Evolutionary conservation across 2,888 invertebrate species (phyloP).

Genomic region (Leptinotarsa haldemani): DNA sequence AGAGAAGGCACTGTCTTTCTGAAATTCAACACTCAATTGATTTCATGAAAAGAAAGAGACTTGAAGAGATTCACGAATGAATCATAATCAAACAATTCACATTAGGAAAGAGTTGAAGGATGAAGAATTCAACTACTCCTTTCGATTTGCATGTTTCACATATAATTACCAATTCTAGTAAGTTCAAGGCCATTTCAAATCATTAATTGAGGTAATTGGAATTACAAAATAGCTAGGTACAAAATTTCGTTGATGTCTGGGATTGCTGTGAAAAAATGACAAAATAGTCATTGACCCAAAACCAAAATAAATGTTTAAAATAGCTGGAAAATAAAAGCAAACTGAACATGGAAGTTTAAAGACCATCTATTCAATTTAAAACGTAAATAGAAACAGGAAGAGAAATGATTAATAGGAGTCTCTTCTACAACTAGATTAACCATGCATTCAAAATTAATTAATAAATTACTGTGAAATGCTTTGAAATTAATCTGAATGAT

Average conservation of each 20-base stretch:
- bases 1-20: too few relatives aligned
- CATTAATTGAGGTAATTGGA: neutral
- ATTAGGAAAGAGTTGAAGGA: neutral
- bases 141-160: too few relatives aligned
- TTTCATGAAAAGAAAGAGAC: too few relatives aligned
- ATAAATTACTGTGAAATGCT: neutral
- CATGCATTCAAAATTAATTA: slow-evolving; percentile 14
- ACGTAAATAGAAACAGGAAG: slow-evolving; percentile 2
- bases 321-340: slow-evolving; percentile 12
- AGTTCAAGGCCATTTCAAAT: neutral
- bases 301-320: neutral
- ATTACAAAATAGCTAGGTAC: neutral
- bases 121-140: too few relatives aligned
- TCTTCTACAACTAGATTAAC: neutral
- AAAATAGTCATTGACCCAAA: slow-evolving; percentile 4
- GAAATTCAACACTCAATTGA: too few relatives aligned
- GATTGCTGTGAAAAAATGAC: neutral
- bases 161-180: too few relatives aligned
- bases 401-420: slow-evolving; percentile 4
- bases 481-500: slow-evolving; percentile 3
- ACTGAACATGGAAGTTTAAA: neutral
- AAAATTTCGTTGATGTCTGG: neutral
- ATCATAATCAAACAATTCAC: neutral
- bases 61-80: too few relatives aligned
- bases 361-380: neutral